These are phyloP conservation scores for Tortrix viridana DNA, from an alignment of 2,888 invertebrate species.

Conservation along the genomic window DNA sequence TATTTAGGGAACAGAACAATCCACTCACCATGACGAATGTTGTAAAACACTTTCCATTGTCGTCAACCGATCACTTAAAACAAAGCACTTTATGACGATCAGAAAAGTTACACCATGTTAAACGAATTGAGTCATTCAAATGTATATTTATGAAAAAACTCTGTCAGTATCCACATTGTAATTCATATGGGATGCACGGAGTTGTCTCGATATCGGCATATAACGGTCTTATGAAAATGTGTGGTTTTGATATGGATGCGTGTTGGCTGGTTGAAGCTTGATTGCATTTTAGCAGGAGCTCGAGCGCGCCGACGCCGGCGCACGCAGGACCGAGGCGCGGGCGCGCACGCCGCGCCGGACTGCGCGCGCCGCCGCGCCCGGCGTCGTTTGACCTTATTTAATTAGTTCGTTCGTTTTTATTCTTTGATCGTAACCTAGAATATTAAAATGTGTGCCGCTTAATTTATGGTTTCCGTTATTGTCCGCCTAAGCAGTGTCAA, in stretches of 20 bases:
- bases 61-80: conserved; percentile 29
- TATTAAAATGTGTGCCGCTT: conserved; percentile 78
- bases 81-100: conserved; percentile 22
- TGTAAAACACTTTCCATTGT: conserved; percentile 18
- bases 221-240: conserved; percentile 26
- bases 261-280: conserved; percentile 20
- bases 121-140: conserved; percentile 23
- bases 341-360: conserved; percentile 46
- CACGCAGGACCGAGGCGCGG: conserved; percentile 46
- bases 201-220: conserved; percentile 18
- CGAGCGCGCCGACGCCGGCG: conserved; percentile 47
- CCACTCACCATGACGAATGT: conserved; percentile 24
- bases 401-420: conserved; percentile 83
- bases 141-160: conserved; percentile 36
- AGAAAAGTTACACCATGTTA: conserved; percentile 26
- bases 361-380: conserved; percentile 48
- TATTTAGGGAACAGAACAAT: conserved; percentile 1
- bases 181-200: conserved; percentile 27
- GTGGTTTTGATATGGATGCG: conserved; percentile 39
- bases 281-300: conserved; percentile 47
- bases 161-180: conserved; percentile 28
- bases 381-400: conserved; percentile 83
- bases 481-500: conserved; percentile 24
- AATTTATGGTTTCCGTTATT: conserved; percentile 69
- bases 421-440: conserved; percentile 75